Percentiles rank a stretch among this genome's conserved stretches.
Evolutionary conservation across 2,797 vertebrate species (phyloP).

Genomic region (Anomalospiza imberbis): DNA sequence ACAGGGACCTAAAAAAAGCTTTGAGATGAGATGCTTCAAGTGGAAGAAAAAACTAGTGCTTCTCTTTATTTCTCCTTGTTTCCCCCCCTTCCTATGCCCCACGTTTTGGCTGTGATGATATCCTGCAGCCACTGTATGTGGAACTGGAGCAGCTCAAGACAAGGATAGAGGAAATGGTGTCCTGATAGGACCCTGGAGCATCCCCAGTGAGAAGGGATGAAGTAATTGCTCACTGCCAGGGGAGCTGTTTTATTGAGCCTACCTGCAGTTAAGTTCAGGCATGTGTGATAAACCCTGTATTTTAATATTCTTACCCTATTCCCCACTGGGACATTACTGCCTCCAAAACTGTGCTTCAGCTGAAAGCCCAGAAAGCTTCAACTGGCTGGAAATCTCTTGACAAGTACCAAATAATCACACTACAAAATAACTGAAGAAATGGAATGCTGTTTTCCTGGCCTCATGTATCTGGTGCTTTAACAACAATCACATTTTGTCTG

Average conservation of each 20-base stretch:
- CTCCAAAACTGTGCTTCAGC: neutral
- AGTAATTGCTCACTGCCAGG: constrained; percentile 39
- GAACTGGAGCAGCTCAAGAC: neutral
- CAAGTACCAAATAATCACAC: neutral
- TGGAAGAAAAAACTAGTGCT: neutral
- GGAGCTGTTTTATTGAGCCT: neutral
- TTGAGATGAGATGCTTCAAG: neutral
- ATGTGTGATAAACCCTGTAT: neutral
- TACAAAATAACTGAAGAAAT: neutral
- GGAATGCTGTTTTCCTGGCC: neutral
- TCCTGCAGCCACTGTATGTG: neutral
- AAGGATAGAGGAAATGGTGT: neutral
- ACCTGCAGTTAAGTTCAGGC: neutral
- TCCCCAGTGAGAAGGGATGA: neutral
- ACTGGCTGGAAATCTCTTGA: neutral
- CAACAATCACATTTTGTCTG: neutral
- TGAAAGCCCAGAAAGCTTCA: neutral
- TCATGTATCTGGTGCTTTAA: neutral
- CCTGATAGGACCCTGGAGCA: neutral
- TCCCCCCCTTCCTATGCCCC: accelerated
- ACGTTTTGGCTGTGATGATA: accelerated
- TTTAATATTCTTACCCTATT: neutral
- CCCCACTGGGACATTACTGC: neutral
- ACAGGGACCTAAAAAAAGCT: neutral
- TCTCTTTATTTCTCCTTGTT: neutral